phyloP scores from a whole-genome alignment of 1,140 invertebrate species.

The Pentalonia nigronervosa region DNA sequence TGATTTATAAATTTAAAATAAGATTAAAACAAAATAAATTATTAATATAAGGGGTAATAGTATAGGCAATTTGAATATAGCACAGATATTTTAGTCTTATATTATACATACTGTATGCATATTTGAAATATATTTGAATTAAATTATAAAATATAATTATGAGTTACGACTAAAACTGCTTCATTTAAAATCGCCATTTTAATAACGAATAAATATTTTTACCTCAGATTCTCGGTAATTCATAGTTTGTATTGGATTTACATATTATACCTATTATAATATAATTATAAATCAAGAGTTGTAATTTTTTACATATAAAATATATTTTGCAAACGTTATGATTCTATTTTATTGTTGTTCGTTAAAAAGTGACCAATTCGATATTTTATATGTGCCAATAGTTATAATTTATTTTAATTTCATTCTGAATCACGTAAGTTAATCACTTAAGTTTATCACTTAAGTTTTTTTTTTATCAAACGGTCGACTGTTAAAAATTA shows the following conservation, averaged over 20 bases:
- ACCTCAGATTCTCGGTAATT: background rate
- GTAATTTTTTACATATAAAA: background rate
- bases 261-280: background rate
- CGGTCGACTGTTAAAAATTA: background rate
- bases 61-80: background rate
- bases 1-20: no score
- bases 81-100: background rate
- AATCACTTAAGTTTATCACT: no score
- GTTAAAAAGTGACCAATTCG: background rate
- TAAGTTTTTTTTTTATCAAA: no score
- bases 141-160: background rate
- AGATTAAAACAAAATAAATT: background rate
- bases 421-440: constrained; percentile 14
- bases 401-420: constrained; percentile 28
- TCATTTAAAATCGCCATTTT: background rate
- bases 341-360: background rate
- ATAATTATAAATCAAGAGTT: background rate
- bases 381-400: background rate
- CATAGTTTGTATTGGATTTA: background rate
- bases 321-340: no score
- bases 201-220: background rate
- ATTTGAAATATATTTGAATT: background rate
- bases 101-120: background rate
- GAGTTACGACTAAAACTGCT: background rate
- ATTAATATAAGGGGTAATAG: background rate